phyloP scores from a whole-genome alignment of 2,113 vertebrate genomes.

The Tychaedon coryphoeus region DNA sequence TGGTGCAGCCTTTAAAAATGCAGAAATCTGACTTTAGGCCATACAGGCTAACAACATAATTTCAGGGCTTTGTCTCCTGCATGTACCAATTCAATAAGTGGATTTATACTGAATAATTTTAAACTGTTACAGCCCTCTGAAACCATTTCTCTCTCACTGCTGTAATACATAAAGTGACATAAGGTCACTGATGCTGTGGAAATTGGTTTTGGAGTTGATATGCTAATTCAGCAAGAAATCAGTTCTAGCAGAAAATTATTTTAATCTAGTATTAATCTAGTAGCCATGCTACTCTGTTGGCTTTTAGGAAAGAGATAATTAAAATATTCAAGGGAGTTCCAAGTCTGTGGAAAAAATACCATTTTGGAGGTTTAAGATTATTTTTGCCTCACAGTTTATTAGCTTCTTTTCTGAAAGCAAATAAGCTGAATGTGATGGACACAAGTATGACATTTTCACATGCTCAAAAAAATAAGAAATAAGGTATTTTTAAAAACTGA shows the following conservation, averaged over 20 bases:
- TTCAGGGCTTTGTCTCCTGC: background rate
- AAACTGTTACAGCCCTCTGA: background rate
- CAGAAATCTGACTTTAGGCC: background rate
- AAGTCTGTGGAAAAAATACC: background rate
- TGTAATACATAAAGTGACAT: background rate
- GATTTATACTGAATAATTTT: background rate
- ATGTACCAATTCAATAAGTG: background rate
- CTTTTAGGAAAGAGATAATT: background rate
- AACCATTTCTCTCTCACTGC: background rate
- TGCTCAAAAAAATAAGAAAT: background rate
- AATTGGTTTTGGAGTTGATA: background rate
- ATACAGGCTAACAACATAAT: background rate
- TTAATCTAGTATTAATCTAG: background rate
- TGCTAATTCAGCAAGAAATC: constrained; percentile 21
- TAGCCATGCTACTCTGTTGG: background rate
- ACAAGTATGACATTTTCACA: background rate
- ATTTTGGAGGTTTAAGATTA: background rate
- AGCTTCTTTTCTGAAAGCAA: background rate
- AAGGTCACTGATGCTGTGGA: background rate
- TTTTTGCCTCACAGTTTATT: background rate
- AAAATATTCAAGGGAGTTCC: background rate
- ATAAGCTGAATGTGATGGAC: background rate
- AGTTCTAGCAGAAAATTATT: background rate
- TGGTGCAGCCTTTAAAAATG: background rate
- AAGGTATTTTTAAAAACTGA: background rate